These are phyloP conservation scores for Eumeta japonica DNA, from an alignment of 1,140 invertebrate species.

Conservation along the genomic window DNA sequence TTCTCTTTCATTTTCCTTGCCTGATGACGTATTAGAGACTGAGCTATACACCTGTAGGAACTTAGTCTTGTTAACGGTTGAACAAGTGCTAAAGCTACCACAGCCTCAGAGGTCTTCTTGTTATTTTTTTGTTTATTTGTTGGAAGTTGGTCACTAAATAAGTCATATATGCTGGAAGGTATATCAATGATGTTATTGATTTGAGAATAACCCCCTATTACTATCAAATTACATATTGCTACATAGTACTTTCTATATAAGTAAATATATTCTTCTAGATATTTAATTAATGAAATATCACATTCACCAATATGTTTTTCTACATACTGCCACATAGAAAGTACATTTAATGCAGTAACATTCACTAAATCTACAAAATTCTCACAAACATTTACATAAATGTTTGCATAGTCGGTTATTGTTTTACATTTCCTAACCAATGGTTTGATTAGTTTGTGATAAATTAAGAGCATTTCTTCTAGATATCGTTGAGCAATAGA, in stretches of 20 bases:
- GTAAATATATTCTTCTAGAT: slow-evolving; percentile 70
- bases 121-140: slow-evolving; percentile 58
- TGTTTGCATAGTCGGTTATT: slow-evolving; percentile 57
- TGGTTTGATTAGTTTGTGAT: slow-evolving; percentile 63
- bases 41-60: slow-evolving; percentile 58
- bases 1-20: slow-evolving; percentile 38
- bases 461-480: slow-evolving; percentile 65
- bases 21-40: slow-evolving; percentile 47
- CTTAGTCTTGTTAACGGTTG: slow-evolving; percentile 62
- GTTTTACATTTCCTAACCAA: slow-evolving; percentile 62
- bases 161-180: slow-evolving; percentile 59
- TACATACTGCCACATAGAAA: slow-evolving; percentile 65
- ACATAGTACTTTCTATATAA: slow-evolving; percentile 74
- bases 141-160: slow-evolving; percentile 60
- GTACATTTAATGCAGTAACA: slow-evolving; percentile 66
- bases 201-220: slow-evolving; percentile 69
- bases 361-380: slow-evolving; percentile 71
- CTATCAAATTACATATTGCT: slow-evolving; percentile 73
- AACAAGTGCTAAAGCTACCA: slow-evolving; percentile 60
- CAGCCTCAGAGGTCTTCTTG: slow-evolving; percentile 59
- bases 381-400: slow-evolving; percentile 65
- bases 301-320: slow-evolving; percentile 64
- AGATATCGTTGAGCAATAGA: slow-evolving; percentile 68
- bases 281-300: slow-evolving; percentile 67
- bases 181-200: slow-evolving; percentile 65